These are phyloP conservation scores for Bradynema listronoti DNA, from an alignment of 1,140 invertebrate genomes.

Conservation along the genomic window DNA sequence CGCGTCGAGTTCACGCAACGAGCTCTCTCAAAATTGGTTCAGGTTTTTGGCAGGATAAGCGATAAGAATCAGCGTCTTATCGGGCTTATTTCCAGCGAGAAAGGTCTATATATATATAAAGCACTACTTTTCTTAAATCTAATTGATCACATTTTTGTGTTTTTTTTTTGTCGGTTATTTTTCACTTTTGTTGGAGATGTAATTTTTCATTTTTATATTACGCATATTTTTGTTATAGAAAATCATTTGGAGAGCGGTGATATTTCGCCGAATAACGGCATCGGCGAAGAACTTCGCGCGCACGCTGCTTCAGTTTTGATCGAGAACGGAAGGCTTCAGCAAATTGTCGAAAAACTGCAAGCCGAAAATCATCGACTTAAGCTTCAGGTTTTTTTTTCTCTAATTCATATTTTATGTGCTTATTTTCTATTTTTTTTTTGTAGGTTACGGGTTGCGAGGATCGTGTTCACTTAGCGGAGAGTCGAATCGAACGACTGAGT, in stretches of 20 bases:
- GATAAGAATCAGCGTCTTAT: conserved; percentile 9
- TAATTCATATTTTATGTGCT: not conserved
- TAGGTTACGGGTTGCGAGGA: conserved; percentile 27
- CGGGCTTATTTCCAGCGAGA: conserved; percentile 1
- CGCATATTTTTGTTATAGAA: too few relatives aligned
- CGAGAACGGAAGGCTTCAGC: conserved; percentile 22
- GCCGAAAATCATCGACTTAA: conserved; percentile 37
- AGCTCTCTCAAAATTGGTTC: conserved; percentile 27
- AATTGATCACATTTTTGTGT: not conserved
- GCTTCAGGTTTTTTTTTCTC: conserved; percentile 10
- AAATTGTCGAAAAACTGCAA: conserved; percentile 24
- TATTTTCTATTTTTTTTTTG: not conserved
- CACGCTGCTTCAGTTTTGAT: conserved; percentile 12
- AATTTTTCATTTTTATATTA: too few relatives aligned
- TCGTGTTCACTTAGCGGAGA: conserved; percentile 35
- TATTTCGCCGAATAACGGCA: too few relatives aligned
- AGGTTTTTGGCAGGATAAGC: conserved; percentile 18
- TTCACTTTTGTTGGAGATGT: not conserved
- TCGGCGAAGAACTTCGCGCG: conserved; percentile 10
- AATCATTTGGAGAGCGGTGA: too few relatives aligned
- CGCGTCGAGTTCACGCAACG: conserved; percentile 30
- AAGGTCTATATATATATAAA: not conserved
- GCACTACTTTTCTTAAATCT: not conserved
- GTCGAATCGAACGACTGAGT: conserved; percentile 20
- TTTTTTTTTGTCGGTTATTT: not conserved